These are phyloP conservation scores for Chamaetylas fuelleborni DNA, from an alignment of 2,113 vertebrate species.

Conservation along the genomic window DNA sequence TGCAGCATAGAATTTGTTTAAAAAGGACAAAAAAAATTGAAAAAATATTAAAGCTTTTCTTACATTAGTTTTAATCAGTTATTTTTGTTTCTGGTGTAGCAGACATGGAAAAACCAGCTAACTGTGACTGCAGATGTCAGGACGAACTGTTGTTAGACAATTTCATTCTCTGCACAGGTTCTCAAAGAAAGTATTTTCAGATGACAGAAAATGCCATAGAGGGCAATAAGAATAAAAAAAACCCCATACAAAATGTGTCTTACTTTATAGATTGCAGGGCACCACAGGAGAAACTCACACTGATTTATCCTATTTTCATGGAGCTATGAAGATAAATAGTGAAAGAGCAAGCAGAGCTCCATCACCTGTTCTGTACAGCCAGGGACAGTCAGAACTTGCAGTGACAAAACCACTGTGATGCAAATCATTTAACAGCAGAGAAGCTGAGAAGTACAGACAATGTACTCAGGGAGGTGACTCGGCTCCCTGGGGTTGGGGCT, in stretches of 20 bases:
- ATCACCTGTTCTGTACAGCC: background rate
- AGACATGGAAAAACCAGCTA: background rate
- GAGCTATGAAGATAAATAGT: background rate
- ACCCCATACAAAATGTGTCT: background rate
- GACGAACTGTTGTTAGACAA: background rate
- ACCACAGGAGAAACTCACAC: background rate
- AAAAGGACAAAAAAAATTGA: background rate
- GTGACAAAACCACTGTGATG: background rate
- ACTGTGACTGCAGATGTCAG: background rate
- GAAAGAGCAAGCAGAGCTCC: background rate
- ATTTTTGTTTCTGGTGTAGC: background rate
- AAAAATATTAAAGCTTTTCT: background rate
- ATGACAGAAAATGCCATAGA: background rate
- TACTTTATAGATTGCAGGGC: background rate
- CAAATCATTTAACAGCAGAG: background rate
- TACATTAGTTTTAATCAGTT: background rate
- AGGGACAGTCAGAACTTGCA: background rate
- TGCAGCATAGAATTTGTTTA: background rate
- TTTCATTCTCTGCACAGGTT: background rate
- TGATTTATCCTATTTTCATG: background rate
- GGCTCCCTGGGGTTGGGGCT: background rate
- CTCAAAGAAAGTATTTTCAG: background rate
- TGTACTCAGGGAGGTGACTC: background rate
- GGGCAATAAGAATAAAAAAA: background rate
- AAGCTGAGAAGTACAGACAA: background rate